Conservation (phyloP, 1,140 invertebrate genomes). For the Drosophila suzukii region DNA sequence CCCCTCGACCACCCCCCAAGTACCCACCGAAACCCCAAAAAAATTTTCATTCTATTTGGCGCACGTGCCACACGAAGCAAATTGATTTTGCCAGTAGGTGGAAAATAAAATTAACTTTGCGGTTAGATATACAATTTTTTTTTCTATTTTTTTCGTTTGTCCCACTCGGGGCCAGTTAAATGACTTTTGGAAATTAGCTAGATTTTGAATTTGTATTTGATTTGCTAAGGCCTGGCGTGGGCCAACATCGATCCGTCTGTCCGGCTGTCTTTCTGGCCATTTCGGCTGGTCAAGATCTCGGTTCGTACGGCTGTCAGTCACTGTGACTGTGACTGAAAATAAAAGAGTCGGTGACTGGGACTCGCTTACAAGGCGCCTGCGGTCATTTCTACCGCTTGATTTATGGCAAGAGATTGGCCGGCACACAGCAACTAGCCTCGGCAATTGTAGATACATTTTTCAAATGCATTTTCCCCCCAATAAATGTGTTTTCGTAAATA, state of each 20-base stretch:
- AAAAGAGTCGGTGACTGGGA: conserved; percentile 65
- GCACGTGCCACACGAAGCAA: conserved; percentile 83
- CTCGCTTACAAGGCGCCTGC: conserved; percentile 81
- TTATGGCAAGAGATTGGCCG: conserved; percentile 79
- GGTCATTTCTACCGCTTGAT: conserved; percentile 78
- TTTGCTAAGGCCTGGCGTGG: conserved; percentile 73
- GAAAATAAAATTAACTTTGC: conserved; percentile 83
- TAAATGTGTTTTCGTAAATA: conserved; percentile 32
- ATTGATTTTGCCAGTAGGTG: conserved; percentile 84
- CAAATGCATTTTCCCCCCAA: conserved; percentile 54
- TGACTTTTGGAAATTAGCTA: conserved; percentile 79
- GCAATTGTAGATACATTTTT: conserved; percentile 80
- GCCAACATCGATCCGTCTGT: conserved; percentile 54
- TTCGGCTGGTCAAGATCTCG: conserved; percentile 71
- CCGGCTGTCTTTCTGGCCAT: conserved; percentile 17
- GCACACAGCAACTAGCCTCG: conserved; percentile 56
- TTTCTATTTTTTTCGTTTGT: conserved; percentile 33
- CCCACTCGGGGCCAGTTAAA: conserved; percentile 69
- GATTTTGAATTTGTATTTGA: conserved; percentile 82
- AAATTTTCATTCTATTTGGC: conserved; percentile 79
- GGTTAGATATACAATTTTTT: conserved; percentile 40
- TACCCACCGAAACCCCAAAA: conserved; percentile 26
- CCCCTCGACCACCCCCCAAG: conserved; percentile 13
- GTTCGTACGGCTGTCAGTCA: conserved; percentile 72
- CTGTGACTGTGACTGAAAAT: conserved; percentile 42